phyloP scores from a whole-genome alignment of 2,797 vertebrate genomes.

The Notoglanidium macrostoma region DNA sequence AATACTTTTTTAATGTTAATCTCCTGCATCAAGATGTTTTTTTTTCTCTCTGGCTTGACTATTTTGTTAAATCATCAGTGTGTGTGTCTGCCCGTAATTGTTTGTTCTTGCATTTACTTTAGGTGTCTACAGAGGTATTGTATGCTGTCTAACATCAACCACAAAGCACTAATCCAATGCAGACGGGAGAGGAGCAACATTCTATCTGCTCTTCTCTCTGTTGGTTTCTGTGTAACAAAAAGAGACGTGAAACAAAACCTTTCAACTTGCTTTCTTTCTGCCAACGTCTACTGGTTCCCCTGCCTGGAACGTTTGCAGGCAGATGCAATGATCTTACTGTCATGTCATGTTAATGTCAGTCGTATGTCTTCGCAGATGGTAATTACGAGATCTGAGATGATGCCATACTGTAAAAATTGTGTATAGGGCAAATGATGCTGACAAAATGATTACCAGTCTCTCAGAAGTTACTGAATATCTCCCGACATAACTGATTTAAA shows the following conservation, averaged over 20 bases:
- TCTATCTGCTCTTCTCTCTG: slow-evolving; percentile 10
- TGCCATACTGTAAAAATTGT: slow-evolving; percentile 24
- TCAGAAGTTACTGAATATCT: slow-evolving; percentile 18
- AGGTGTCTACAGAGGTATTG: slow-evolving; percentile 22
- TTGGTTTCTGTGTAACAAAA: not conserved
- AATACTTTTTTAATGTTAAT: not conserved
- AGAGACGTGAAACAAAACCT: not conserved
- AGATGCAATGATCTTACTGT: slow-evolving; percentile 18
- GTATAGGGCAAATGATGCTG: slow-evolving; percentile 43
- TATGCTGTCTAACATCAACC: slow-evolving; percentile 38
- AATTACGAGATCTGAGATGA: slow-evolving; percentile 38
- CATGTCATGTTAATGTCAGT: slow-evolving; percentile 21
- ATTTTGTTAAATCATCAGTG: slow-evolving; percentile 4
- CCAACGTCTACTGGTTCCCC: not conserved
- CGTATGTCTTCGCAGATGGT: slow-evolving; percentile 18
- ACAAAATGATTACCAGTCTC: slow-evolving; percentile 36
- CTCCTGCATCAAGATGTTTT: not conserved
- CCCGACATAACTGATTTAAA: slow-evolving; percentile 25
- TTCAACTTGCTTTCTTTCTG: slow-evolving; percentile 7
- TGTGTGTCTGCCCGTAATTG: slow-evolving; percentile 1
- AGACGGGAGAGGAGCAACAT: slow-evolving; percentile 26
- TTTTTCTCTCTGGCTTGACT: not conserved
- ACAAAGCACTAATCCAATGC: slow-evolving; percentile 52
- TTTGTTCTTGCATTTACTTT: slow-evolving; percentile 16
- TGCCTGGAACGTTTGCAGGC: not conserved